Conservation (phyloP, 1,140 invertebrate genomes). For the Monochamus saltuarius region DNA sequence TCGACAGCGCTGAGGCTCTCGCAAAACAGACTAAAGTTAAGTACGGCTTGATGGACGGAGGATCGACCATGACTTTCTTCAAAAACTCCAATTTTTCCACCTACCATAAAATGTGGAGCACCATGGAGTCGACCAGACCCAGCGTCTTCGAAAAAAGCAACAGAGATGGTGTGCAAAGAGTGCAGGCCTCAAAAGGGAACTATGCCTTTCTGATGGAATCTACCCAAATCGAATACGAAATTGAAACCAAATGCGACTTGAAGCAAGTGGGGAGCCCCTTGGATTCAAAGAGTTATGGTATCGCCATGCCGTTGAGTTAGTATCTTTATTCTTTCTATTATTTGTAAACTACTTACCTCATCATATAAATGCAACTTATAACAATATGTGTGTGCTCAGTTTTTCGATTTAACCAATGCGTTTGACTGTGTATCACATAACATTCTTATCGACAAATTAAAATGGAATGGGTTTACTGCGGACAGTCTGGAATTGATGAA, state of each 20-base stretch:
- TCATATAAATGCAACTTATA: neutral
- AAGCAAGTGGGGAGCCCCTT: constrained; percentile 74
- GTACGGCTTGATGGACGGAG: constrained; percentile 73
- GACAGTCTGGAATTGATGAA: too few relatives aligned
- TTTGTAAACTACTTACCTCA: too few relatives aligned
- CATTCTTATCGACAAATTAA: too few relatives aligned
- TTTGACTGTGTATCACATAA: too few relatives aligned
- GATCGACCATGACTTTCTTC: constrained; percentile 77
- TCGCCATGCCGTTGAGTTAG: constrained; percentile 73
- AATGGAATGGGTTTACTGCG: too few relatives aligned
- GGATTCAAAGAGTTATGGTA: constrained; percentile 82
- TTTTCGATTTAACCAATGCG: too few relatives aligned
- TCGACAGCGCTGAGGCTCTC: constrained; percentile 87
- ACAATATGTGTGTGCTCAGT: too few relatives aligned
- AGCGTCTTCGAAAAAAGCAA: constrained; percentile 80
- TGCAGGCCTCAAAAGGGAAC: constrained; percentile 61
- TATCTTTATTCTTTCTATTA: neutral
- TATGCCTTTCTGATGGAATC: constrained; percentile 90
- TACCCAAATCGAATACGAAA: constrained; percentile 75
- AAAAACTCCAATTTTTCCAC: constrained; percentile 67
- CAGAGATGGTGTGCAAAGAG: constrained; percentile 81
- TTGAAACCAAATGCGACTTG: constrained; percentile 74
- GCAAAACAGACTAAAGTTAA: constrained; percentile 87
- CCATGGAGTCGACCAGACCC: constrained; percentile 78
- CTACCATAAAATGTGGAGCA: constrained; percentile 68